A percentile compares a stretch with the other conserved stretches of the same genome.
Evolutionary conservation across 2,888 invertebrate genomes (phyloP).

Genomic region (Oscheius onirici): DNA sequence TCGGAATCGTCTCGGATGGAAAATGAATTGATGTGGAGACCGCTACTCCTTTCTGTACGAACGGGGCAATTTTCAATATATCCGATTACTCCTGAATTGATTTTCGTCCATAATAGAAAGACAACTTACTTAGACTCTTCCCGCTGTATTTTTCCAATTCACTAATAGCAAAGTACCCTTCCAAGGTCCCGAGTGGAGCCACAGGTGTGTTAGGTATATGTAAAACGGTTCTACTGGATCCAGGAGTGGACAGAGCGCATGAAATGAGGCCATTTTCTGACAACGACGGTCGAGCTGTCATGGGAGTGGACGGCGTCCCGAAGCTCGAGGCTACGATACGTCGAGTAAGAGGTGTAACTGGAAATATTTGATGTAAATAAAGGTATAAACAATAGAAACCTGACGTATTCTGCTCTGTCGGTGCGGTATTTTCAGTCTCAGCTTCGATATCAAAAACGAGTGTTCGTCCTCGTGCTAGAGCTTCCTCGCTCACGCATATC

Average conservation of each 20-base stretch:
- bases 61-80: neutral
- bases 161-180: neutral
- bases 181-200: neutral
- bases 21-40: neutral
- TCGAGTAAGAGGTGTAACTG: no score
- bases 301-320: no score
- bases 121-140: neutral
- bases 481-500: constrained; percentile 18
- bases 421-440: neutral
- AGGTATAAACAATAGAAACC: no score
- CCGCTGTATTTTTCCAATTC: constrained; percentile 3
- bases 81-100: constrained; percentile 3
- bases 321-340: no score
- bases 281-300: no score
- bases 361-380: no score
- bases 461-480: constrained; percentile 1
- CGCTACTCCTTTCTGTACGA: neutral
- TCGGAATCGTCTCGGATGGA: neutral
- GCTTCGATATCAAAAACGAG: neutral
- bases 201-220: no score
- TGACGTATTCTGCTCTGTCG: no score
- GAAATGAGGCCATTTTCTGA: no score
- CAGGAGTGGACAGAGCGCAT: no score
- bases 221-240: no score
- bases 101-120: neutral